Evolutionary conservation across 2,888 invertebrate species (phyloP).

Genomic region (Eretmocerus hayati): DNA sequence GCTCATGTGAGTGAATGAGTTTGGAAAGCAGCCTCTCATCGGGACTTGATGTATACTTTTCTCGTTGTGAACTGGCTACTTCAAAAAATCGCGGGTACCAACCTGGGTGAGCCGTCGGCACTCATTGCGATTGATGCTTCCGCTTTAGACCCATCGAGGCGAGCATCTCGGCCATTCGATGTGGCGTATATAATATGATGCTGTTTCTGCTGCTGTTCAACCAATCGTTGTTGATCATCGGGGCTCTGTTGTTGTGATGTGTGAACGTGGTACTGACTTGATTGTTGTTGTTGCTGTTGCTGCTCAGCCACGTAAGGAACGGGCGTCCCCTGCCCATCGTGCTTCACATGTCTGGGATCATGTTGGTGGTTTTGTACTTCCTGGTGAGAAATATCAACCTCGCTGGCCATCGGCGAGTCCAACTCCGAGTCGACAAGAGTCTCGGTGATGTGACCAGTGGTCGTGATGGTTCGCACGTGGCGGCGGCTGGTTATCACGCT

Average conservation of each 20-base stretch:
- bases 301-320: constrained; percentile 20
- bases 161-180: constrained; percentile 33
- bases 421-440: constrained; percentile 34
- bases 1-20: too few species aligned
- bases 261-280: constrained; percentile 33
- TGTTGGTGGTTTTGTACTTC: too few species aligned
- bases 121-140: constrained; percentile 45
- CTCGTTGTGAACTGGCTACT: too few species aligned
- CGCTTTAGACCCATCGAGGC: constrained; percentile 32
- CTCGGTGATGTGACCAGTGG: constrained; percentile 55
- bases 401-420: constrained; percentile 29
- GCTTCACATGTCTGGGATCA: constrained; percentile 15
- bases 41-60: too few species aligned
- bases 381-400: constrained; percentile 27
- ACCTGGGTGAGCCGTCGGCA: constrained; percentile 44
- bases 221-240: constrained; percentile 25
- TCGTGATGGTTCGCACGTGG: constrained; percentile 55
- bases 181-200: constrained; percentile 36
- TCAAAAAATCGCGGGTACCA: too few species aligned
- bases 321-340: constrained; percentile 35
- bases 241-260: constrained; percentile 31
- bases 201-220: constrained; percentile 22
- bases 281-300: constrained; percentile 37
- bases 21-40: too few species aligned
- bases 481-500: constrained; percentile 55